A percentile compares a stretch with the other conserved stretches of the same genome.
These are phyloP conservation scores for Cristatella mucedo DNA, from an alignment of 2,888 invertebrate genomes.

Conservation along the genomic window DNA sequence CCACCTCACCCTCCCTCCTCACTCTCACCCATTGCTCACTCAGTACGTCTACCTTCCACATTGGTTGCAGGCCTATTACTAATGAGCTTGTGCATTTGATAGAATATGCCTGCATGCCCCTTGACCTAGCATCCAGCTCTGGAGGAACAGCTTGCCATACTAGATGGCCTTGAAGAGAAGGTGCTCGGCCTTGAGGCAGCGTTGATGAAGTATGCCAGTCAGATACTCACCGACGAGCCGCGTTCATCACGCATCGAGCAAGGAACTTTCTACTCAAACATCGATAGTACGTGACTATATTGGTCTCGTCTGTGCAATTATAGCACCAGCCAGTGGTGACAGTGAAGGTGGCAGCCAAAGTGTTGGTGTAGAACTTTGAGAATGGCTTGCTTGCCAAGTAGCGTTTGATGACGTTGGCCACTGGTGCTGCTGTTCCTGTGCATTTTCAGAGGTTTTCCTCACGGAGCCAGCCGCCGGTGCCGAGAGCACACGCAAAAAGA, in stretches of 20 bases:
- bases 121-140: constrained; percentile 10
- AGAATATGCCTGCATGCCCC: neutral
- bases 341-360: neutral
- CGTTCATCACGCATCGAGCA: constrained; percentile 18
- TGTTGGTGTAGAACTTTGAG: neutral
- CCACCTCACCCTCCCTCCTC: neutral
- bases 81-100: too few relatives aligned
- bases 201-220: constrained; percentile 21
- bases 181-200: constrained; percentile 20
- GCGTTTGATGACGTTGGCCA: too few relatives aligned
- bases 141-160: constrained; percentile 14
- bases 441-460: constrained; percentile 4
- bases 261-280: constrained; percentile 18
- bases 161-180: constrained; percentile 21
- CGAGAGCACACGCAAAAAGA: neutral
- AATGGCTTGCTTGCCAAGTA: too few relatives aligned
- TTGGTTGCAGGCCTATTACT: too few relatives aligned
- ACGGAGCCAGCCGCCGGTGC: neutral
- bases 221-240: constrained; percentile 22
- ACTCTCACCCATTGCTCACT: neutral
- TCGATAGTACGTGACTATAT: constrained; percentile 5
- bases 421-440: too few relatives aligned
- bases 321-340: neutral
- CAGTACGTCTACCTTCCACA: neutral
- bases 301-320: neutral